Evolutionary conservation across 2,113 vertebrate genomes (phyloP).

Genomic region (Cyphomyrus plagiostoma): DNA sequence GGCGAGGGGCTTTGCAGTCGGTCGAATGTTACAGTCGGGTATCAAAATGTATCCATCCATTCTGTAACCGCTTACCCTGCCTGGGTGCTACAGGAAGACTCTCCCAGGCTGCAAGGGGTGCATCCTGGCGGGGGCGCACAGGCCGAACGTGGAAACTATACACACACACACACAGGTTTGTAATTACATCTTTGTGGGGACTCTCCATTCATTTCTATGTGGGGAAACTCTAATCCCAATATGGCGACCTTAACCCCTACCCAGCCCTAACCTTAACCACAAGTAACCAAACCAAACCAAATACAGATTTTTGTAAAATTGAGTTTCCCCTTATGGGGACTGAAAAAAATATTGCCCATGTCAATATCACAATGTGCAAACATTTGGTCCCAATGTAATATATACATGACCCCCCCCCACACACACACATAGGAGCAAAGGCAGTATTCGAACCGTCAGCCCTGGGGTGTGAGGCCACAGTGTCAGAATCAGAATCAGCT

Average conservation of each 20-base stretch:
- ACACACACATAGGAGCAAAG: neutral
- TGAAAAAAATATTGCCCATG: neutral
- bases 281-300: neutral
- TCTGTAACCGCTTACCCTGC: neutral
- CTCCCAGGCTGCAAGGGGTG: neutral
- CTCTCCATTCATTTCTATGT: neutral
- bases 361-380: neutral
- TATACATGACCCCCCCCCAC: neutral
- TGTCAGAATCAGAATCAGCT: neutral
- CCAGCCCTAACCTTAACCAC: neutral
- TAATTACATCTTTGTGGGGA: neutral
- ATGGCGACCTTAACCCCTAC: neutral
- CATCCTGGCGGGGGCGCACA: neutral
- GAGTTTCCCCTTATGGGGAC: neutral
- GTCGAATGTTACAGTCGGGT: neutral
- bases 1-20: neutral
- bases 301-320: no score
- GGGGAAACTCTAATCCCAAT: neutral
- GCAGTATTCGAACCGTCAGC: neutral
- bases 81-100: neutral
- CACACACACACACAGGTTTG: neutral
- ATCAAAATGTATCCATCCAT: neutral
- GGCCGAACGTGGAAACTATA: neutral
- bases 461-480: neutral
- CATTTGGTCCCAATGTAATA: neutral